These are phyloP conservation scores for Pipra filicauda DNA, from an alignment of 2,113 vertebrate genomes.

Conservation along the genomic window DNA sequence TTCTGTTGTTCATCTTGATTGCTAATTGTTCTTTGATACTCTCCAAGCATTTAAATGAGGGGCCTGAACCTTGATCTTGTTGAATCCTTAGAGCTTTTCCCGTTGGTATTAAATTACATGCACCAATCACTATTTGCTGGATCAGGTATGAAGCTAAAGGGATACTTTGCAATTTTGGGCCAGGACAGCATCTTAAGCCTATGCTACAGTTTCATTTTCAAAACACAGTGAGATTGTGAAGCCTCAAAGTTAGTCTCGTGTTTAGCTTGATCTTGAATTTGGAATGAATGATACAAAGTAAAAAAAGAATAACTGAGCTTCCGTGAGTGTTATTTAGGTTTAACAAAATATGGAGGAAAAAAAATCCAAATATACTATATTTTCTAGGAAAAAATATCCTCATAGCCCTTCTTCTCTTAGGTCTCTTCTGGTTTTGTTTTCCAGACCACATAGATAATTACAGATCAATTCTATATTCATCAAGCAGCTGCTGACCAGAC, in stretches of 20 bases:
- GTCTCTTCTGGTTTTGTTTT: not conserved
- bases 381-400: not conserved
- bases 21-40: constrained; percentile 8
- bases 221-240: not conserved
- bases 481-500: not conserved
- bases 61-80: not conserved
- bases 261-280: not conserved
- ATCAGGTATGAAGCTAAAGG: not conserved
- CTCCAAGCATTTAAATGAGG: not conserved
- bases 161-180: not conserved
- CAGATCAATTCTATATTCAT: not conserved
- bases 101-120: not conserved
- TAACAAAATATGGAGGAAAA: not conserved
- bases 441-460: not conserved
- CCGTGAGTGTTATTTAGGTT: not conserved
- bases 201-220: not conserved
- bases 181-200: not conserved
- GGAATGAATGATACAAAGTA: not conserved
- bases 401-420: not conserved
- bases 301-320: fast-evolving
- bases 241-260: not conserved
- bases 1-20: not conserved
- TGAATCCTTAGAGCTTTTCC: not conserved
- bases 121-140: not conserved
- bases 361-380: not conserved